Percentiles rank a stretch among this genome's conserved stretches.
Conservation (phyloP, 2,113 vertebrate species). For the Bujurquina vittata region DNA sequence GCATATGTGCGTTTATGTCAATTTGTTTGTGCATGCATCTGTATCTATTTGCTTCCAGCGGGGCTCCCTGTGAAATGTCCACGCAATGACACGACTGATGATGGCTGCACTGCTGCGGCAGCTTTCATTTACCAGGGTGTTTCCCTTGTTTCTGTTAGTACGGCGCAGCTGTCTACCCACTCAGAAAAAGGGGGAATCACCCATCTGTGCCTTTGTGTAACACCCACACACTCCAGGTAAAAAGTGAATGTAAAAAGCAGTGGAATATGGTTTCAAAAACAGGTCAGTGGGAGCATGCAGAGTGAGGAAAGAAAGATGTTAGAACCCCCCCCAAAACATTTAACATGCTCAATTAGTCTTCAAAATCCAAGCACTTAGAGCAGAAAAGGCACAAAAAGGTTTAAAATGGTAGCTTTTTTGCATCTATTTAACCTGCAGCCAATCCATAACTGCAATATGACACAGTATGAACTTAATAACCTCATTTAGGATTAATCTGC, state of each 20-base stretch:
- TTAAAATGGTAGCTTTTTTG: slow-evolving; percentile 18
- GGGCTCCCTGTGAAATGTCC: slow-evolving; percentile 61
- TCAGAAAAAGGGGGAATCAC: slow-evolving; percentile 59
- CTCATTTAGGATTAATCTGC: not conserved
- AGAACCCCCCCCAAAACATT: not conserved
- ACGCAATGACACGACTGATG: slow-evolving; percentile 59
- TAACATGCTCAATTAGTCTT: slow-evolving; percentile 17
- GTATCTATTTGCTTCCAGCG: slow-evolving; percentile 60
- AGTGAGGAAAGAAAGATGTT: not conserved
- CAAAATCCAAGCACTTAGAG: slow-evolving; percentile 14
- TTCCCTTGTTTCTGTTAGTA: slow-evolving; percentile 46
- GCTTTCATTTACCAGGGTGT: slow-evolving; percentile 60
- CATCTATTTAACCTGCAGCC: slow-evolving; percentile 8
- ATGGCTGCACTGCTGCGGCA: slow-evolving; percentile 59
- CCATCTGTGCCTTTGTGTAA: slow-evolving; percentile 36
- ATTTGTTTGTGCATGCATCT: slow-evolving; percentile 44
- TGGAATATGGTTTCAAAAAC: not conserved
- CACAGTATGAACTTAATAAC: not conserved
- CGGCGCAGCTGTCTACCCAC: slow-evolving; percentile 22
- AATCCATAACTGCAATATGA: not conserved
- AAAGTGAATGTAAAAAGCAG: not conserved
- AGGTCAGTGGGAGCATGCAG: not conserved
- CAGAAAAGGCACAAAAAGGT: not conserved
- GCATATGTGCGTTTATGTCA: not conserved
- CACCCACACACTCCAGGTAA: slow-evolving; percentile 17